Evolutionary conservation across 2,888 invertebrate species (phyloP).

Genomic region (Drosophila paramelanica): DNA sequence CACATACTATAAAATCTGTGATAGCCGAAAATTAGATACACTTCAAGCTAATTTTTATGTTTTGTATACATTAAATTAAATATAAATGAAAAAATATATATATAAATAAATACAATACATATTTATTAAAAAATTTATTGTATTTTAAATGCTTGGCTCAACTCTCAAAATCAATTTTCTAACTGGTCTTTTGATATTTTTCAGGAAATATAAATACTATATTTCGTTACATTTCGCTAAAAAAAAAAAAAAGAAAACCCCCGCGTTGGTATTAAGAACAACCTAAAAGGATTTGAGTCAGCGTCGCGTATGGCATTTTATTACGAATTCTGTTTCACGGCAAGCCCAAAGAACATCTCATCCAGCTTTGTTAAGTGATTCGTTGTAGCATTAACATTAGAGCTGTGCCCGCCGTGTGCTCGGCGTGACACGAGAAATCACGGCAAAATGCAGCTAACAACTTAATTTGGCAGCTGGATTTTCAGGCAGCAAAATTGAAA

Average conservation of each 20-base stretch:
- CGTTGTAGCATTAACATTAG: constrained; percentile 10
- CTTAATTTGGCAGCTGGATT: neutral
- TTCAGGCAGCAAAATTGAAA: neutral
- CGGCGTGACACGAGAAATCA: neutral
- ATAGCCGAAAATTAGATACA: too few relatives aligned
- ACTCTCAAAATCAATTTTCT: too few relatives aligned
- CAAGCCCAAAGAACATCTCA: neutral
- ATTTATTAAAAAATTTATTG: too few relatives aligned
- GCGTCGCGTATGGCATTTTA: constrained; percentile 1
- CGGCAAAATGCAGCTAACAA: neutral
- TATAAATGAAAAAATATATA: too few relatives aligned
- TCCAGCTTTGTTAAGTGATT: constrained; percentile 24
- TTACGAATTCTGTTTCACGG: constrained; percentile 27
- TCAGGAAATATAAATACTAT: too few relatives aligned
- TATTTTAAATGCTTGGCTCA: too few relatives aligned
- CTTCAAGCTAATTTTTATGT: too few relatives aligned
- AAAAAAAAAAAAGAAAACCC: neutral
- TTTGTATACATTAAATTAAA: too few relatives aligned
- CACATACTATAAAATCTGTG: too few relatives aligned
- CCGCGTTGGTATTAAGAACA: neutral
- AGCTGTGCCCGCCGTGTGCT: constrained; percentile 5
- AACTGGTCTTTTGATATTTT: too few relatives aligned
- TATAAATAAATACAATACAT: too few relatives aligned
- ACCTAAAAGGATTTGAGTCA: neutral
- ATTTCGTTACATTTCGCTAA: neutral